These are phyloP conservation scores for Crambe crambe DNA, from an alignment of 37 sponge, comb jelly and placozoan species.

Conservation along the genomic window DNA sequence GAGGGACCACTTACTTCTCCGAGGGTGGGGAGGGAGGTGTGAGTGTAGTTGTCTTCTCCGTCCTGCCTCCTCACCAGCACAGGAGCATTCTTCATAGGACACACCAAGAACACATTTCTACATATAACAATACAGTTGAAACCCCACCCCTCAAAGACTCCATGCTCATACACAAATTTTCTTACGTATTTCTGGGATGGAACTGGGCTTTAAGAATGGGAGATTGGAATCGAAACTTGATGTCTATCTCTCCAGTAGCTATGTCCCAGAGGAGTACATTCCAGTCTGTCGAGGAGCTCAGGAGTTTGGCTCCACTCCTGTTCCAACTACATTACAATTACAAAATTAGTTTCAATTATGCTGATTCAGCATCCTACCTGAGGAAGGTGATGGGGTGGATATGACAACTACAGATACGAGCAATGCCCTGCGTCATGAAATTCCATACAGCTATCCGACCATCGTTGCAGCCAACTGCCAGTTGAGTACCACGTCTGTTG, in stretches of 20 bases:
- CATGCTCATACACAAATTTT: background rate
- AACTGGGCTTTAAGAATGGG: slow-evolving; percentile 91
- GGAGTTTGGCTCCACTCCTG: slow-evolving; percentile 78
- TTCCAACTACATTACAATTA: slow-evolving; percentile 63
- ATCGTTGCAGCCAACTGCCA: slow-evolving; percentile 99
- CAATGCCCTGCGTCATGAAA: slow-evolving; percentile 93
- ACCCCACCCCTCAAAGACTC: background rate
- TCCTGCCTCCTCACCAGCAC: slow-evolving; percentile 63
- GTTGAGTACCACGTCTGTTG: slow-evolving; percentile 90
- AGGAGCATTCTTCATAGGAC: slow-evolving; percentile 92
- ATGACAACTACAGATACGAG: slow-evolving; percentile 81
- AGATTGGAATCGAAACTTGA: slow-evolving; percentile 87
- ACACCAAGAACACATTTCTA: slow-evolving; percentile 80
- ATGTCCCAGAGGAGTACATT: slow-evolving; percentile 95
- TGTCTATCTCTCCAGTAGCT: slow-evolving; percentile 74
- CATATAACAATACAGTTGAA: background rate
- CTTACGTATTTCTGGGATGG: slow-evolving; percentile 88
- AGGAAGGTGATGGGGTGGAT: slow-evolving; percentile 94
- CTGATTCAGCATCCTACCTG: slow-evolving; percentile 49
- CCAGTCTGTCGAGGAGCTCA: slow-evolving; percentile 91
- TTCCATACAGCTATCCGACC: slow-evolving; percentile 94
- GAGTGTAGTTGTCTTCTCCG: slow-evolving; percentile 33
- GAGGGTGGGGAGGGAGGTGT: slow-evolving; percentile 75
- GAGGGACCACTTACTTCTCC: slow-evolving; percentile 92
- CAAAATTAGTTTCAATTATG: background rate